A percentile compares a stretch with the other conserved stretches of the same genome.
phyloP scores from a whole-genome alignment of 1,140 invertebrate genomes.

The Drosophila micromelanica region DNA sequence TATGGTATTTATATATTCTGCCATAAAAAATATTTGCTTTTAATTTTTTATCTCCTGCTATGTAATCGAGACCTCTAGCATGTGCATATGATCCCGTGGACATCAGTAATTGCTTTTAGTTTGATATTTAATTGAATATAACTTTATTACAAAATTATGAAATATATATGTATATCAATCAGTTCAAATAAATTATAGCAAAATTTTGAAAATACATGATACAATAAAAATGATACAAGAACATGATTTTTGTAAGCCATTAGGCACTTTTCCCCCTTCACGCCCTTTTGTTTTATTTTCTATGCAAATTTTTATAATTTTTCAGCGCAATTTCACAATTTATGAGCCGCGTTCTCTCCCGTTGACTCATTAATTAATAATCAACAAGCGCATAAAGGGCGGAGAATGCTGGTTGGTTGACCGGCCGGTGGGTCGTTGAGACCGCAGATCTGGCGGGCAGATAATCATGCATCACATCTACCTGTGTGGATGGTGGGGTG shows the following conservation, averaged over 20 bases:
- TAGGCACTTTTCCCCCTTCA: background rate
- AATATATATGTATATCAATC: background rate
- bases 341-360: slow-evolving; percentile 4
- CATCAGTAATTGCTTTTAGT: background rate
- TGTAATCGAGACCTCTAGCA: too few species aligned
- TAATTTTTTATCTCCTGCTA: too few species aligned
- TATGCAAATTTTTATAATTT: slow-evolving; percentile 16
- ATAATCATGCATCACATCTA: slow-evolving; percentile 7
- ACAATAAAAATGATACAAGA: background rate
- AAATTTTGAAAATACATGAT: too few species aligned
- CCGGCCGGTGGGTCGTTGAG: background rate
- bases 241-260: background rate
- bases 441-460: slow-evolving; percentile 48
- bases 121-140: background rate
- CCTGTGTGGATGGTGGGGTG: background rate
- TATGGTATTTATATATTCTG: too few species aligned
- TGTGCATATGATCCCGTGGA: background rate
- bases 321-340: slow-evolving; percentile 36
- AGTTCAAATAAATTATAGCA: too few species aligned
- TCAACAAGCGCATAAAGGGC: slow-evolving; percentile 34
- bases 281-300: slow-evolving; percentile 8
- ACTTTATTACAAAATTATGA: background rate
- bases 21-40: background rate
- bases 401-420: background rate
- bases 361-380: slow-evolving; percentile 66